Percentiles rank a stretch among this genome's conserved stretches.
phyloP scores from a whole-genome alignment of 2,797 vertebrate genomes.

The Vultur gryphus region DNA sequence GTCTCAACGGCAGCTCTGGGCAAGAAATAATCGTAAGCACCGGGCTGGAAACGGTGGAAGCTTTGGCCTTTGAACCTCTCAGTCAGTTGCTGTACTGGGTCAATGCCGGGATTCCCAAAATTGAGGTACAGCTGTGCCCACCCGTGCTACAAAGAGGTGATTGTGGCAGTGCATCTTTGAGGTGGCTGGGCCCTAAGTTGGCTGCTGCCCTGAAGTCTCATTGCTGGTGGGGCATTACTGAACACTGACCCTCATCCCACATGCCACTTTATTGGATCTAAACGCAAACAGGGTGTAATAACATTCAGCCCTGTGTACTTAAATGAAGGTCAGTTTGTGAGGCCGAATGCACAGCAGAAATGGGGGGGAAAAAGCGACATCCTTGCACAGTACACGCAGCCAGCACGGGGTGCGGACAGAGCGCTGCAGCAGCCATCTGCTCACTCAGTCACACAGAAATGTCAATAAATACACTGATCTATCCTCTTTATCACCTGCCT shows the following conservation, averaged over 20 bases:
- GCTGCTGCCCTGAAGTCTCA: not conserved
- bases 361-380: rapidly evolving
- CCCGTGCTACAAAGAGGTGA: rapidly evolving
- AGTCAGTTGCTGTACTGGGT: constrained; percentile 96
- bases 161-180: not conserved
- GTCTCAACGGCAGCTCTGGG: constrained; percentile 91
- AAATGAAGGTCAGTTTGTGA: not conserved
- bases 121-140: constrained; percentile 80
- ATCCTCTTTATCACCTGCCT: not conserved
- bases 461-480: not conserved
- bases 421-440: not conserved
- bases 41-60: constrained; percentile 91
- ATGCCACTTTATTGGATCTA: too few relatives aligned
- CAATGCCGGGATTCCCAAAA: constrained; percentile 91
- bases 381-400: not conserved
- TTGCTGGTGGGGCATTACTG: not conserved
- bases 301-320: not conserved
- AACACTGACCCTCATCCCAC: not conserved
- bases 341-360: not conserved
- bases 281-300: not conserved
- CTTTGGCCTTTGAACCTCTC: constrained; percentile 92
- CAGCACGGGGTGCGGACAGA: not conserved
- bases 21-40: constrained; percentile 91
- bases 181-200: not conserved
- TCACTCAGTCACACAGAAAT: not conserved